phyloP scores from a whole-genome alignment of 2,797 vertebrate species.

The Avahi laniger region DNA sequence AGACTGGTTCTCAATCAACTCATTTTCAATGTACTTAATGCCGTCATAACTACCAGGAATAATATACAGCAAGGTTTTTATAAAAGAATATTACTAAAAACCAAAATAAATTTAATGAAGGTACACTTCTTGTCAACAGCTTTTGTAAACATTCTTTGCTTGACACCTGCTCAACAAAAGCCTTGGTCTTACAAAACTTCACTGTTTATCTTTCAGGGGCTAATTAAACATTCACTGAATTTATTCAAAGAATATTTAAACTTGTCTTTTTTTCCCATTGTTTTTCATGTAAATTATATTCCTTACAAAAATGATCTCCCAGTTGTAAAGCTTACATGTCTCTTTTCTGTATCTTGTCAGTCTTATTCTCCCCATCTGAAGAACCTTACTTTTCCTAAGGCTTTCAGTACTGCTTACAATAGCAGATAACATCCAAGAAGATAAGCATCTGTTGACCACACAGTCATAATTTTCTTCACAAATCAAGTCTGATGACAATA shows the following conservation, averaged over 20 bases:
- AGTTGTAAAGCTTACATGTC: neutral
- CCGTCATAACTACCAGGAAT: neutral
- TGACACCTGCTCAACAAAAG: constrained; percentile 38
- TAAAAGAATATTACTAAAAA: constrained; percentile 22
- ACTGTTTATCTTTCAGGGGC: neutral
- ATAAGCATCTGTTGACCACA: neutral
- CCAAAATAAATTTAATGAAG: neutral
- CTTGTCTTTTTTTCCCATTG: neutral
- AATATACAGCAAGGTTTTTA: neutral
- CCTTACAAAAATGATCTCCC: constrained; percentile 26
- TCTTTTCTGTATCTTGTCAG: neutral
- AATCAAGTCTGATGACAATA: neutral
- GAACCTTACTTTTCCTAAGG: neutral
- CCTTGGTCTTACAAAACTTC: neutral
- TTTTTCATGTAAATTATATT: neutral
- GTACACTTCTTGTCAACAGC: neutral
- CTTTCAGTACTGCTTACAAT: neutral
- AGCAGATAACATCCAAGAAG: neutral
- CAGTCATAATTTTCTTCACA: constrained; percentile 25
- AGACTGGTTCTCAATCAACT: neutral
- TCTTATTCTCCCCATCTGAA: neutral
- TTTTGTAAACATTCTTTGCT: constrained; percentile 34
- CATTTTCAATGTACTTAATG: neutral
- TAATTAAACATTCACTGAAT: constrained; percentile 41
- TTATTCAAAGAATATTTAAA: constrained; percentile 52